Conservation (phyloP, 92 coral and sea anemone genomes). For the Phenganax subtilis region DNA sequence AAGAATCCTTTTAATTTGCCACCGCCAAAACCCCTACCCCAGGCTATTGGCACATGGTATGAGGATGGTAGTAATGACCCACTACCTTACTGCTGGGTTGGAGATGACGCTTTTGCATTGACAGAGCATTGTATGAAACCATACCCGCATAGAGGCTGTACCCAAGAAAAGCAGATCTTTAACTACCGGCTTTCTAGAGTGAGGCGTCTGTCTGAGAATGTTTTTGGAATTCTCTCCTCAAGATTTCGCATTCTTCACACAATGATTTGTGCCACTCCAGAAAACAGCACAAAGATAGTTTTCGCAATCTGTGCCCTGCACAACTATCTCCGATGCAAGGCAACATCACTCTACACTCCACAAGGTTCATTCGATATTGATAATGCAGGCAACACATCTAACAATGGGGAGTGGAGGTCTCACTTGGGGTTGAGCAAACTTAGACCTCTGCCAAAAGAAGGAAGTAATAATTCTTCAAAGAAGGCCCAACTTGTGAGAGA, state of each 20-base stretch:
- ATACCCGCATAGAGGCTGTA: constrained; percentile 41
- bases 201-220: constrained; percentile 51
- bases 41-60: neutral
- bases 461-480: neutral
- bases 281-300: constrained; percentile 43
- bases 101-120: constrained; percentile 58
- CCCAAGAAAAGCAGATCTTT: constrained; percentile 45
- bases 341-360: neutral
- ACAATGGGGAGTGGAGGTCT: constrained; percentile 1
- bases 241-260: constrained; percentile 45
- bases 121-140: constrained; percentile 48
- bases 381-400: neutral
- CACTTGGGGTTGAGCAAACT: neutral
- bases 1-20: neutral
- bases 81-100: constrained; percentile 40
- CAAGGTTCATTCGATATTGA: constrained; percentile 2
- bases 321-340: constrained; percentile 40
- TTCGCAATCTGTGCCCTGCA: constrained; percentile 53
- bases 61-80: neutral
- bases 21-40: neutral
- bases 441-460: neutral
- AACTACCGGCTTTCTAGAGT: constrained; percentile 54
- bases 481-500: constrained; percentile 1
- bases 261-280: constrained; percentile 50
- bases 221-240: constrained; percentile 50